Conservation (phyloP, 2,888 invertebrate genomes). For the Xylocampa areola region DNA sequence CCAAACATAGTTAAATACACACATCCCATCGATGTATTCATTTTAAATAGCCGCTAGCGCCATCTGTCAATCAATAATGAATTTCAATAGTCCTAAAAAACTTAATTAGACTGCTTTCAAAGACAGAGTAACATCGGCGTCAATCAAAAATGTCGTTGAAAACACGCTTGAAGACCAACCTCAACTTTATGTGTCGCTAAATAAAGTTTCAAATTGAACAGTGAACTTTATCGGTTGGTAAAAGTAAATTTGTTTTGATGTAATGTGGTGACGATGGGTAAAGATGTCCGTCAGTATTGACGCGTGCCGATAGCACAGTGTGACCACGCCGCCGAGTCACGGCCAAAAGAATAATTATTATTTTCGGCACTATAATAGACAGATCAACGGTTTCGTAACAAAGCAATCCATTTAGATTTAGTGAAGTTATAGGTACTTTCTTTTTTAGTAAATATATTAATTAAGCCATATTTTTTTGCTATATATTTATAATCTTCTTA, state of each 20-base stretch:
- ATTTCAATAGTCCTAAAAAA: constrained; percentile 86
- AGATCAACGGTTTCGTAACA: constrained; percentile 66
- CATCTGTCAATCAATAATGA: constrained; percentile 87
- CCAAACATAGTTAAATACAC: constrained; percentile 66
- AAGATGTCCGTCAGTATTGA: constrained; percentile 87
- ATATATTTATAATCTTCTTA: not conserved
- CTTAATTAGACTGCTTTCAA: constrained; percentile 88
- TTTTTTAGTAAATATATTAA: constrained; percentile 25
- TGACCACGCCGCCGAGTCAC: constrained; percentile 70
- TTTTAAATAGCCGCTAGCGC: constrained; percentile 86
- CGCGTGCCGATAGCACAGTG: constrained; percentile 82
- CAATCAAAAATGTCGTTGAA: constrained; percentile 46
- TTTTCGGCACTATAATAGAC: constrained; percentile 73
- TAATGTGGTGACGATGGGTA: constrained; percentile 85
- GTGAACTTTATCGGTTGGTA: constrained; percentile 41
- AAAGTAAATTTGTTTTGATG: constrained; percentile 70
- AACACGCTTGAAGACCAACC: constrained; percentile 25
- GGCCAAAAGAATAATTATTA: constrained; percentile 82
- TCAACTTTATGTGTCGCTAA: constrained; percentile 48
- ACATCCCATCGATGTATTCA: constrained; percentile 78
- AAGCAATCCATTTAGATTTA: constrained; percentile 40
- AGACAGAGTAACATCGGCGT: constrained; percentile 77
- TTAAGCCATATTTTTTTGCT: not conserved
- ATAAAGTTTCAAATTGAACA: constrained; percentile 65
- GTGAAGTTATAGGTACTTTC: constrained; percentile 19